Evolutionary conservation across 2,888 invertebrate genomes (phyloP), one percentile per base, ranked within the genome.

Genomic region (Chloromyia formosa): DNA sequence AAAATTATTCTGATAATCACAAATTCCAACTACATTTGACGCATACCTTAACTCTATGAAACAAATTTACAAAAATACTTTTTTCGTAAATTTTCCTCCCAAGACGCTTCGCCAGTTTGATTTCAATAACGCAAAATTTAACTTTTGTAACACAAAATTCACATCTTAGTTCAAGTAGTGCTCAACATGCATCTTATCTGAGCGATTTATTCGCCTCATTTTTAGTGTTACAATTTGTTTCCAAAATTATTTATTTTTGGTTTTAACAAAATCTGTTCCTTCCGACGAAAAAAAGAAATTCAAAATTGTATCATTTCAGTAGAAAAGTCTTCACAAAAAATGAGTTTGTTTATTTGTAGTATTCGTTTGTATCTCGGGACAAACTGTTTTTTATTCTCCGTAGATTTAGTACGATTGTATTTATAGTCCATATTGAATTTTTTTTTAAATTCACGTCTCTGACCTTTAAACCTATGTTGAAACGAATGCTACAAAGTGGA

Each of bases 231-330:
- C 53, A 53, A 7, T 2, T 20, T 16, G 56, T 56, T 1, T 5
- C 10, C 7, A 54, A 14, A 5, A 54, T 54, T 14, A 12, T 61
- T 27, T 1, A 61, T 23, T 61, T 23, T 23, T n/a, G n/a, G 7
- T 23, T 23, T 27, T 27, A 14, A 27, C 22, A 22, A 53, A 53
- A 53, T 18, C 14, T 35, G 7, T 7, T 35, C 27, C 27, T 35
- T 35, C 27, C 14, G 7, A 40, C n/a, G 40, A 42, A 42, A 62
- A 62, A 62, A 40, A 62, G 62, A 62, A 62, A 62, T 62, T 62
- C 62, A 62, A 62, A 62, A 62, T 62, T 62, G 27, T 40, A 16
- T 22, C 62, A 62, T 62, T 35, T 62, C 14, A 40, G 10, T 35
- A 2, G 0, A 22, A 56, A 56, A n/a, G n/a, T n/a, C n/a, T n/a